Evolutionary conservation across 2,888 invertebrate genomes (phyloP).

Genomic region (Lithophane leautieri): DNA sequence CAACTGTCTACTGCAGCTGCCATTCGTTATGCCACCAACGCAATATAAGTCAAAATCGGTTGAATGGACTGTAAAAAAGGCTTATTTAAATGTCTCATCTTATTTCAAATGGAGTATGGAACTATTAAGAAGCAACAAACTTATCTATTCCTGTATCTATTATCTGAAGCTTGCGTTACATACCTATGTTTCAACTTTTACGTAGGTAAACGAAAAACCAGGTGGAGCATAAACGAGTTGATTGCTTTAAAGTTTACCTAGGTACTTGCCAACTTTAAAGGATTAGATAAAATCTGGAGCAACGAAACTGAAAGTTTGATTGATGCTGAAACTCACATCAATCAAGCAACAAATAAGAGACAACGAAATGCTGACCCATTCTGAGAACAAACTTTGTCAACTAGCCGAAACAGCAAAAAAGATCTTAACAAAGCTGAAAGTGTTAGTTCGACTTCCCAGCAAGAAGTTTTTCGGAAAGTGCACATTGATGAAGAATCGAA

Average conservation of each 20-base stretch:
- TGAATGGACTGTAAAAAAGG: too few species aligned
- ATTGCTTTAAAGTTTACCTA: conserved; percentile 2
- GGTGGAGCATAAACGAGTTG: neutral
- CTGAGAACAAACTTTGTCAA: conserved; percentile 19
- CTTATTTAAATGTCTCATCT: too few species aligned
- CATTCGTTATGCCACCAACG: too few species aligned
- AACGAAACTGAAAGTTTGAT: conserved; percentile 12
- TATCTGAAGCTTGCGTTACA: neutral
- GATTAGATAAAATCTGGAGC: conserved; percentile 6
- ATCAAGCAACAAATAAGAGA: conserved; percentile 23
- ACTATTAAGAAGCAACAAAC: neutral
- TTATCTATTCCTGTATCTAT: neutral
- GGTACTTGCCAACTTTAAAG: neutral
- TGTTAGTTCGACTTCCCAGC: neutral
- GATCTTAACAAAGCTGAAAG: conserved; percentile 5
- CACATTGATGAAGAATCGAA: conserved; percentile 8
- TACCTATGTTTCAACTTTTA: neutral
- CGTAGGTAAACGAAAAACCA: neutral
- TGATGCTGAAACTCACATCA: conserved; percentile 22
- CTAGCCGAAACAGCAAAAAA: neutral
- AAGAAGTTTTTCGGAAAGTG: conserved; percentile 14
- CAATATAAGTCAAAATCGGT: too few species aligned
- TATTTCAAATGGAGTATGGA: too few species aligned
- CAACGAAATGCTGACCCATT: conserved; percentile 9
- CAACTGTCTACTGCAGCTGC: too few species aligned